Conservation (phyloP, 2,888 invertebrate species). For the Oasisia sp. region DNA sequence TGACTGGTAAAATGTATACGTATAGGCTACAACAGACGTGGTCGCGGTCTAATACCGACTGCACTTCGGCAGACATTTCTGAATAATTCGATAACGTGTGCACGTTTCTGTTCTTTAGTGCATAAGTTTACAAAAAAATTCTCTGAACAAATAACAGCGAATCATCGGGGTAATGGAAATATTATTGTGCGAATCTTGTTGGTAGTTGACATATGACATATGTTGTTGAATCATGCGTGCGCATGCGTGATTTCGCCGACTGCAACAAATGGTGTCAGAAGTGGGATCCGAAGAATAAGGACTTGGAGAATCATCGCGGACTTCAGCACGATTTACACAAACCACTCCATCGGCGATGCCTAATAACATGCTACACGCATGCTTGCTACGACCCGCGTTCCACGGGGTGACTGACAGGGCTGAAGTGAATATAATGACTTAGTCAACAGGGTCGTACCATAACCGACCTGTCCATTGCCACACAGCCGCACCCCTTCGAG, state of each 20-base stretch:
- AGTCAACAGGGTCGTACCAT: not conserved
- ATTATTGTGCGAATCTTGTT: not conserved
- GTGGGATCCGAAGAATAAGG: not conserved
- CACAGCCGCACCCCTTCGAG: not conserved
- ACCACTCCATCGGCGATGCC: too few species aligned
- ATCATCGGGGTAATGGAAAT: not conserved
- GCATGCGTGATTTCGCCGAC: too few species aligned
- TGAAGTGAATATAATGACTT: not conserved
- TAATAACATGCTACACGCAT: too few species aligned
- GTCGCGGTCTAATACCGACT: too few species aligned
- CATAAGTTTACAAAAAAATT: too few species aligned
- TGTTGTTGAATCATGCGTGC: not conserved
- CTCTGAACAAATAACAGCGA: not conserved
- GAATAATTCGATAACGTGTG: too few species aligned
- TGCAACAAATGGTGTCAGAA: not conserved
- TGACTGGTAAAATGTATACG: not conserved
- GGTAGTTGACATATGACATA: too few species aligned
- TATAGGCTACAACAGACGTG: not conserved
- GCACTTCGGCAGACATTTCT: too few species aligned
- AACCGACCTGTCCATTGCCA: not conserved
- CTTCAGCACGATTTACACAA: not conserved
- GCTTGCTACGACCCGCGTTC: too few species aligned
- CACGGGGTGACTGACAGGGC: not conserved
- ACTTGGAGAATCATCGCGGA: not conserved
- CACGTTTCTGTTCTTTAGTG: too few species aligned